Evolutionary conservation across 2,113 vertebrate species (phyloP), one percentile per base, ranked within the genome.

Genomic region (Pholis gunnellus): DNA sequence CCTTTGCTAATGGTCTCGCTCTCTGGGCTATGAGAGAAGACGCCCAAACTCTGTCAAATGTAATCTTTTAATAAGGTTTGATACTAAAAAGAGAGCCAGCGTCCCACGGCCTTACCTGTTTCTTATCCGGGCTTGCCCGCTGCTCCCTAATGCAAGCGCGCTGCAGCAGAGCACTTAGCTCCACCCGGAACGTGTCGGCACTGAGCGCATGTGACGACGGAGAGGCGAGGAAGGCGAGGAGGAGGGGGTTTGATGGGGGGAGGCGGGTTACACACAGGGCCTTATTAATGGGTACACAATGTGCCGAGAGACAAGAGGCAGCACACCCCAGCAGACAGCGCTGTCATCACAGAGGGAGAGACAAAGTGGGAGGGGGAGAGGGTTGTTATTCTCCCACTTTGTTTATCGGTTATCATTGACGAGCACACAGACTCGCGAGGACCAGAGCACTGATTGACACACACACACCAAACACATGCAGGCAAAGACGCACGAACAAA

Each of bases 1-100:
- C 29, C 34, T 42, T 25, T 79, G 79, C 72, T 89, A 88, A 89
- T 88, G 69, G 9, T 65, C 54, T 70, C 57, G 50, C 64, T 88
- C 74, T 67, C 70, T 86, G 72, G 67, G 68, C 67, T 34, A 46
- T 50, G 74, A 84, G 57, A 72, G 65, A 87, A 87, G 75, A 60
- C 83, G 78, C 11, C 36, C 11, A 29, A 70, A 86, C 79, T 84
- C 71, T 72, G 60, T 88, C 73, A 72, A 91, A 87, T 89, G 71
- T 63, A 84, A 93, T 91, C 75, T 89, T 88, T 91, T 88, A 91
- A 89, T 92, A 89, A 84, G 77, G 77, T 81, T 88, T 86, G 80
- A 89, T 71, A 48, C 72, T 67, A 77, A 69, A 80, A 27, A 72
- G 64, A 80, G 70, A 61, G 64, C 60, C 31, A 22, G 25, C 25